These are phyloP conservation scores for Limenitis camilla DNA, from an alignment of 2,888 invertebrate genomes.

Conservation along the genomic window DNA sequence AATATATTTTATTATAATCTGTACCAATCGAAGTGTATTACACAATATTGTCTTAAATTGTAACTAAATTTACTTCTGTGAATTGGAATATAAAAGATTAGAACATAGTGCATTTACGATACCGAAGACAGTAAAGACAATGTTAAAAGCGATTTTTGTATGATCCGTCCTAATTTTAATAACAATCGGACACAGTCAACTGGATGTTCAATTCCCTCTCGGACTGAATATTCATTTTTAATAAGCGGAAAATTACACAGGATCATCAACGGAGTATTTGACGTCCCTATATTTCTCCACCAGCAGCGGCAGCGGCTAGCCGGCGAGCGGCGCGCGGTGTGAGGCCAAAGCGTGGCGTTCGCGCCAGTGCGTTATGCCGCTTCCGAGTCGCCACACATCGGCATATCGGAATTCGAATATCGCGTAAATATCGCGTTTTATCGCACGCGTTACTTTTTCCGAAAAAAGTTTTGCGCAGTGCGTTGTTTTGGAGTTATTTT, in stretches of 20 bases:
- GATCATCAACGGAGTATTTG: conserved; percentile 37
- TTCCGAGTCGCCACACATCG: conserved; percentile 59
- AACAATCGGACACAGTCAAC: not conserved
- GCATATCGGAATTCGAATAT: conserved; percentile 34
- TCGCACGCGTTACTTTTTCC: conserved; percentile 52
- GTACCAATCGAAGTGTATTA: no score
- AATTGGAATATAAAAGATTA: no score
- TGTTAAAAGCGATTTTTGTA: not conserved
- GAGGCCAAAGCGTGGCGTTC: conserved; percentile 33
- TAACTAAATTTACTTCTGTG: no score
- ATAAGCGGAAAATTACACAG: conserved; percentile 56
- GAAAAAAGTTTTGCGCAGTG: conserved; percentile 37
- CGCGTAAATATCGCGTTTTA: conserved; percentile 28
- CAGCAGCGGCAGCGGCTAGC: conserved; percentile 31
- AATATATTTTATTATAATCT: no score
- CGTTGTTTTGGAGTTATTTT: conserved; percentile 17
- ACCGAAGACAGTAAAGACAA: no score
- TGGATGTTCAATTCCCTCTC: conserved; percentile 20
- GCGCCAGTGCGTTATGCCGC: conserved; percentile 55
- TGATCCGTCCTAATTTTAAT: not conserved
- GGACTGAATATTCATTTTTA: conserved; percentile 44
- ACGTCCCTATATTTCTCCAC: conserved; percentile 65
- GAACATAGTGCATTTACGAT: no score
- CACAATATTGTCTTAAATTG: no score
- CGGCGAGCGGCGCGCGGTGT: no score